Evolutionary conservation across 2,888 invertebrate genomes (phyloP).

Genomic region (Oxytorus armatus): DNA sequence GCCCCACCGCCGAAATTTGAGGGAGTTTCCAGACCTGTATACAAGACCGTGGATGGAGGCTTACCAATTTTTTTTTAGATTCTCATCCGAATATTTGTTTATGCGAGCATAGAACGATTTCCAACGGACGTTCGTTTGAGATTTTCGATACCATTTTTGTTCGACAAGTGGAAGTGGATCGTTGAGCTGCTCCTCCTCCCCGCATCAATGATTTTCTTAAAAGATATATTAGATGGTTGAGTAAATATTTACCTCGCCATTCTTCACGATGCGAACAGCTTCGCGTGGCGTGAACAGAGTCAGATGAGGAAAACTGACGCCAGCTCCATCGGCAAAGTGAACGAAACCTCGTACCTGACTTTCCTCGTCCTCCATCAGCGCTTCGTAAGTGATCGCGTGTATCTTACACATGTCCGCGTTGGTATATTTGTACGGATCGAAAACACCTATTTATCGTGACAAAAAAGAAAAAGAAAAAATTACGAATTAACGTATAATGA

Average conservation of each 20-base stretch:
- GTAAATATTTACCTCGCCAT: constrained; percentile 88
- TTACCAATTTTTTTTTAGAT: too few relatives aligned
- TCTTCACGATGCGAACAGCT: constrained; percentile 92
- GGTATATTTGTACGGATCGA: constrained; percentile 91
- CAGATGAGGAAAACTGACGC: constrained; percentile 90
- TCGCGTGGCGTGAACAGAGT: constrained; percentile 92
- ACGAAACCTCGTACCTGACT: constrained; percentile 92
- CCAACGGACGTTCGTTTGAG: too few relatives aligned
- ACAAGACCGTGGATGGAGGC: too few relatives aligned
- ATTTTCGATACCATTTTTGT: too few relatives aligned
- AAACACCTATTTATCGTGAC: constrained; percentile 87
- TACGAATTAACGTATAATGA: neutral
- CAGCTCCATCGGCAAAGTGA: constrained; percentile 91
- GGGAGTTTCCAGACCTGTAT: too few relatives aligned
- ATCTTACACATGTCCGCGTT: constrained; percentile 92
- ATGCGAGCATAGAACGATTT: too few relatives aligned
- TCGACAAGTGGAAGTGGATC: too few relatives aligned
- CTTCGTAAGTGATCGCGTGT: constrained; percentile 91
- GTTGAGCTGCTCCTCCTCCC: too few relatives aligned
- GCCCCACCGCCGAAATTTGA: too few relatives aligned
- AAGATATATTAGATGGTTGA: neutral
- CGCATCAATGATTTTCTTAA: too few relatives aligned
- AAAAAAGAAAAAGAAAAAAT: constrained; percentile 18
- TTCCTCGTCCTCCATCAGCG: constrained; percentile 92
- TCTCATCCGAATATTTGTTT: too few relatives aligned